Conservation (phyloP, 2,113 vertebrate species). For the Ictidomys tridecemlineatus region DNA sequence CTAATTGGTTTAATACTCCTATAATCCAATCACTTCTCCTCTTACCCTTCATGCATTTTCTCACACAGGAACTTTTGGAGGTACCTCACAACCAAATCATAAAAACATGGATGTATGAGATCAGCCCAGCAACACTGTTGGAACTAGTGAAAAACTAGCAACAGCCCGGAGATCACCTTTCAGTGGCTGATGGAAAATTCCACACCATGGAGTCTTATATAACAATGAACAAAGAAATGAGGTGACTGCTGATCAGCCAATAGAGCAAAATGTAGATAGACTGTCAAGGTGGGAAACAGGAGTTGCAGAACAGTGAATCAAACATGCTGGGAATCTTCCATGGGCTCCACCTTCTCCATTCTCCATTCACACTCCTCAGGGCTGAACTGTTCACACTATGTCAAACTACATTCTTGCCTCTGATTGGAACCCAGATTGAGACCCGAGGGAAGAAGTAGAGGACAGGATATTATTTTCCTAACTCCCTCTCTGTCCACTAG, state of each 20-base stretch:
- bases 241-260: background rate
- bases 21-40: too few species aligned
- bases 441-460: background rate
- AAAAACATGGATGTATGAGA: background rate
- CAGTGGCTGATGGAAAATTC: background rate
- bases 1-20: too few species aligned
- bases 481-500: background rate
- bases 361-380: rapidly evolving
- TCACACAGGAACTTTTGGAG: too few species aligned
- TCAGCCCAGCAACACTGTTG: rapidly evolving
- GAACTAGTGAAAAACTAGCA: background rate
- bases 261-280: background rate
- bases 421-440: background rate
- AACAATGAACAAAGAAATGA: background rate
- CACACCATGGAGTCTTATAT: background rate
- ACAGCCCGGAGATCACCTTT: too few species aligned
- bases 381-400: too few species aligned
- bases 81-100: too few species aligned
- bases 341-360: rapidly evolving
- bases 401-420: background rate
- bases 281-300: background rate
- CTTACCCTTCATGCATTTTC: too few species aligned
- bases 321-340: rapidly evolving
- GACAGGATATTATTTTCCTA: background rate
- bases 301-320: background rate